Percentiles rank a stretch among this genome's conserved stretches.
These are phyloP conservation scores for Nomada ferruginata DNA, from an alignment of 2,888 invertebrate genomes.

Conservation along the genomic window DNA sequence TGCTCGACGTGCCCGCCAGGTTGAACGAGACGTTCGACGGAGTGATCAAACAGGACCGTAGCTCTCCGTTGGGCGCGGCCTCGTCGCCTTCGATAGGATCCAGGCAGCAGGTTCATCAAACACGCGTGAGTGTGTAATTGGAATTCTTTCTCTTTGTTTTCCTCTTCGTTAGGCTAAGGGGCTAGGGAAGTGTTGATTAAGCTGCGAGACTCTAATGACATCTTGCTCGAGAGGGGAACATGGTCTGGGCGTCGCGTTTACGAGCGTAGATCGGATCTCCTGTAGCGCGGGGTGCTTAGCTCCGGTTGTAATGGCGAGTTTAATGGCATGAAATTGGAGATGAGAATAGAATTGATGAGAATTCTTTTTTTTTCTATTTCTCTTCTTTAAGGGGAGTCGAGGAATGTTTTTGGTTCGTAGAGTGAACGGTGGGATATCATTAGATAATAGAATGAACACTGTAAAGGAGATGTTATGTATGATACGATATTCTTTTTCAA, in stretches of 20 bases:
- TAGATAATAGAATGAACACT: too few relatives aligned
- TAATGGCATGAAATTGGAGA: neutral
- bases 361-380: neutral
- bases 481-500: too few relatives aligned
- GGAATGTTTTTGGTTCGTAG: too few relatives aligned
- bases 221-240: neutral
- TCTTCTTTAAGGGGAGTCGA: neutral
- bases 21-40: slow-evolving; percentile 80
- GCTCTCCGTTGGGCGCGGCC: slow-evolving; percentile 74
- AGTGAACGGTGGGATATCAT: too few relatives aligned
- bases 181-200: slow-evolving; percentile 42
- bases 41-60: slow-evolving; percentile 73
- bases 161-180: slow-evolving; percentile 22
- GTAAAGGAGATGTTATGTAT: too few relatives aligned
- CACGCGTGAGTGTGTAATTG: slow-evolving; percentile 68
- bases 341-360: neutral
- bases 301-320: neutral
- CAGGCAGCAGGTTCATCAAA: slow-evolving; percentile 73
- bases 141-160: neutral
- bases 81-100: slow-evolving; percentile 74
- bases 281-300: neutral
- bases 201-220: slow-evolving; percentile 34
- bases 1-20: slow-evolving; percentile 72
- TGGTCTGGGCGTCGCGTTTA: slow-evolving; percentile 2
- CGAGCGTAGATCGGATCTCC: slow-evolving; percentile 10